A percentile compares a stretch with the other conserved stretches of the same genome.
Evolutionary conservation across 2,113 vertebrate species (phyloP).

Genomic region (Diphyllodes magnificus): DNA sequence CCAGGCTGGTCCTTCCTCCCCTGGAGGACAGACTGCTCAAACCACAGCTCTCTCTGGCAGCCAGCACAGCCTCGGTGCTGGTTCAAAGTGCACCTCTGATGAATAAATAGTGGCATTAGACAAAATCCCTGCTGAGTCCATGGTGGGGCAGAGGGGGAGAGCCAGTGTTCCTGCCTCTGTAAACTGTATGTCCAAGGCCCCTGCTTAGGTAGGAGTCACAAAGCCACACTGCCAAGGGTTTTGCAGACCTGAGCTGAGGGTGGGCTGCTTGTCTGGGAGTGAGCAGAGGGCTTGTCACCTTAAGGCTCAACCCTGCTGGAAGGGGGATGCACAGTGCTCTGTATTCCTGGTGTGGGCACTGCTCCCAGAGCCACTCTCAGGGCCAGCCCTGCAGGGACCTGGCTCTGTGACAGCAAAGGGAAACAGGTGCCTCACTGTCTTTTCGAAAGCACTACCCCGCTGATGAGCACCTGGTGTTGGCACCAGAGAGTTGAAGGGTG

Average conservation of each 20-base stretch:
- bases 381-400: background rate
- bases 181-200: background rate
- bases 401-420: background rate
- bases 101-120: background rate
- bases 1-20: background rate
- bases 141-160: background rate
- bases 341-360: background rate
- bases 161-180: background rate
- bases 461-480: background rate
- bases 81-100: background rate
- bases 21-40: background rate
- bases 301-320: background rate
- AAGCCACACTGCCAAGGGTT: background rate
- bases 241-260: background rate
- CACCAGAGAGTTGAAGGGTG: background rate
- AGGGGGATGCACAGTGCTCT: background rate
- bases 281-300: background rate
- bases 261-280: background rate
- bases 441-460: background rate
- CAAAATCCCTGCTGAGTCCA: background rate
- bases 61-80: background rate
- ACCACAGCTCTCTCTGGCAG: background rate
- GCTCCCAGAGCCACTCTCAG: accelerated
- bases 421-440: background rate
- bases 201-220: background rate